Percentiles rank a stretch among this genome's conserved stretches.
Evolutionary conservation across 1,140 invertebrate species (phyloP).

Genomic region (Papilio helenus): DNA sequence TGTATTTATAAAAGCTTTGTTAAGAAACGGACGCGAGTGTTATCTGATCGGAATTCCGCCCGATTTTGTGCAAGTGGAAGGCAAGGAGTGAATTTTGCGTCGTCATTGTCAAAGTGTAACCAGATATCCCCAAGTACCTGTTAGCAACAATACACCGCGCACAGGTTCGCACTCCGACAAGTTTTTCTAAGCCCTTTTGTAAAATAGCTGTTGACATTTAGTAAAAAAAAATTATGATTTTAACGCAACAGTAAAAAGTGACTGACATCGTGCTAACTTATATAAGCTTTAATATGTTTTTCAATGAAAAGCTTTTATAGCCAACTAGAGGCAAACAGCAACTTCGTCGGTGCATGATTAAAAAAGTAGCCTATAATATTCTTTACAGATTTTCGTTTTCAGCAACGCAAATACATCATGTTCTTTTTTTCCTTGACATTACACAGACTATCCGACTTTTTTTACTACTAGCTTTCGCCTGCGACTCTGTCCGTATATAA

Average conservation of each 20-base stretch:
- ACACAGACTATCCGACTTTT: no score
- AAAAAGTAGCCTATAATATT: no score
- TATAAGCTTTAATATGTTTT: not conserved
- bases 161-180: slow-evolving; percentile 63
- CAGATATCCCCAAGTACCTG: slow-evolving; percentile 71
- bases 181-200: slow-evolving; percentile 53
- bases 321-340: no score
- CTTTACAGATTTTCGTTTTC: no score
- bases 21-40: slow-evolving; percentile 64
- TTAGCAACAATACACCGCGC: slow-evolving; percentile 53
- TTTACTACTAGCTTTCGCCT: no score
- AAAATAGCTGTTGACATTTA: slow-evolving; percentile 33
- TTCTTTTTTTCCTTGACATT: no score
- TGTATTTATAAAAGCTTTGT: slow-evolving; percentile 63
- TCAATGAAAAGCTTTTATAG: not conserved
- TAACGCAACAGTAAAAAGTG: slow-evolving; percentile 42
- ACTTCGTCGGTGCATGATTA: no score
- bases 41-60: slow-evolving; percentile 79
- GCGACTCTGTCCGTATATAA: no score
- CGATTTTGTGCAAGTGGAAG: slow-evolving; percentile 50
- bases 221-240: slow-evolving; percentile 31
- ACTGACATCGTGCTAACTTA: slow-evolving; percentile 34
- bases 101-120: slow-evolving; percentile 68
- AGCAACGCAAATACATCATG: no score
- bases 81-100: slow-evolving; percentile 69